Base-by-base conservation (phyloP, 2,888 invertebrate species). In the Pterostichus madidus region DNA sequence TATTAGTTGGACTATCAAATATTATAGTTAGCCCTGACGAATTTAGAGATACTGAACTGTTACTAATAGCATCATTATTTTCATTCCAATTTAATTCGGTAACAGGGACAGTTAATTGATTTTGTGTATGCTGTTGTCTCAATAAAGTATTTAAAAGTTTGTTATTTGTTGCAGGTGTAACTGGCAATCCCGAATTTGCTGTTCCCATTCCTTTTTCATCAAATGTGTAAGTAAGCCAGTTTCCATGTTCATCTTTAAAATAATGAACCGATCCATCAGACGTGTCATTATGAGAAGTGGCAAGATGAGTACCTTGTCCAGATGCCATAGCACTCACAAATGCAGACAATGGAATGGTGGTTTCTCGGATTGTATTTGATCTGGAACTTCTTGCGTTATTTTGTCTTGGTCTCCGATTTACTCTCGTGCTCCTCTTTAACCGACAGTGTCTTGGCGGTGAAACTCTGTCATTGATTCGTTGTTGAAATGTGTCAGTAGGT, bases 181-280 rank as follows among this genome's bases (percentile, higher is more conserved):
- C 83, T 24, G 86, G 84, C n/a, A 85, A 56, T 71, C 85, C 86
- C 31, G 84, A 84, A 83, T 86, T 86, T 13, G 86, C 86, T 35
- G 86, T 87, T 86, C 93, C 93, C 0, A 92, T 90, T 85, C 94
- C 94, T 86, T 94, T 95, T 86, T 96, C 96, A 86, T 96, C 96
- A 88, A 97, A 97, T 0, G 96, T 96, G 87, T 96, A 96, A 0
- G 96, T 95, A 90, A 96, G 93, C 96, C 96, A 97, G 86, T 96
- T 95, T 56, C 96, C 96, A 86, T 94, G 93, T 87, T 97, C 96
- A 87, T 97, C 97, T 89, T 95, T 93, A 87, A 96, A 96, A 88
- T 95, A 96, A 89, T 97, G 97, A 53, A 96, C 94, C 0, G 96
- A 95, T 10, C 96, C 96, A 86, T 96, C 96, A 1, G 92, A 93